phyloP scores from a whole-genome alignment of 2,113 vertebrate species.

The Neotoma lepida region DNA sequence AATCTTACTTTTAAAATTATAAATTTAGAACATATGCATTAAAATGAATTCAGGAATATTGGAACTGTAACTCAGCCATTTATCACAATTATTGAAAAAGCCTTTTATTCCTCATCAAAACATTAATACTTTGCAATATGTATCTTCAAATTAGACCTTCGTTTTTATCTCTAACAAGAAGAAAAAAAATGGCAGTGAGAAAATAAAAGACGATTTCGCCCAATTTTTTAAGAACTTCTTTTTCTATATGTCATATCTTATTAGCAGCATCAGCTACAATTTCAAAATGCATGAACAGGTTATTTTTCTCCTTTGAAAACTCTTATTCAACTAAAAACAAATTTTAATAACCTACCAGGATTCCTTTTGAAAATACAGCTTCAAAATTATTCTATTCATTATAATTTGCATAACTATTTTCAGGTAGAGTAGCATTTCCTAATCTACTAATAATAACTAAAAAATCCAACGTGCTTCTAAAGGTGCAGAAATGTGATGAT shows the following conservation, averaged over 20 bases:
- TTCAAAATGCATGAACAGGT: background rate
- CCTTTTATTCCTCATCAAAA: constrained; percentile 19
- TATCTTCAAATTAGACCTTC: background rate
- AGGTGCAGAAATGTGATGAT: background rate
- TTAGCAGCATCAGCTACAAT: background rate
- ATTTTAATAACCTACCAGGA: background rate
- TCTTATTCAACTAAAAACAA: background rate
- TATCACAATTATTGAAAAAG: background rate
- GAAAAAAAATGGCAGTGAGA: background rate
- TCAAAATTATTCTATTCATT: background rate
- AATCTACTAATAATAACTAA: background rate
- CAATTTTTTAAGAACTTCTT: background rate
- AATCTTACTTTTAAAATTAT: background rate
- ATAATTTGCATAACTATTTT: background rate
- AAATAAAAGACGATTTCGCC: constrained; percentile 12
- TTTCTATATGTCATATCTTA: background rate
- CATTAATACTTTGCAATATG: accelerated
- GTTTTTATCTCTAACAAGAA: background rate
- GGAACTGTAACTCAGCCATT: background rate
- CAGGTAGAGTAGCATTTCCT: background rate
- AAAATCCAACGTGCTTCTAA: background rate
- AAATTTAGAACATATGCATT: background rate
- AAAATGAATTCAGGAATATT: background rate
- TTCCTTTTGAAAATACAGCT: background rate
- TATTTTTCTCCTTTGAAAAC: background rate